Percentiles rank a stretch among this genome's conserved stretches.
Conservation (phyloP, 1,140 invertebrate species). For the Leptopilina clavipes region DNA sequence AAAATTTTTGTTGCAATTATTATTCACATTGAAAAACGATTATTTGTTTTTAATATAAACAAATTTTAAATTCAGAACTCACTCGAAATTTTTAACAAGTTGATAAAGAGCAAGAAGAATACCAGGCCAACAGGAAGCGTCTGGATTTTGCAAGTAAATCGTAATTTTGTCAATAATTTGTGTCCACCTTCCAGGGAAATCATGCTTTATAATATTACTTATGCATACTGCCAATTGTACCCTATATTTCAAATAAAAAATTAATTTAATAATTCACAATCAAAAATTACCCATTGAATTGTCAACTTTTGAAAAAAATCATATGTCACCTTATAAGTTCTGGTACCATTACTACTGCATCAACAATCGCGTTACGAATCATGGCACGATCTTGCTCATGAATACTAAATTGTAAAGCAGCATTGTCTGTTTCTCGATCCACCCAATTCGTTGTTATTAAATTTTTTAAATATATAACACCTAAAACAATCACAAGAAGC, state of each 20-base stretch:
- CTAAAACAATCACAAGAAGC: conserved; percentile 65
- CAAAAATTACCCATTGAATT: not conserved
- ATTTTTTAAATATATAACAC: conserved; percentile 98
- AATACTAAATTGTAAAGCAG: conserved; percentile 88
- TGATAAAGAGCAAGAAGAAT: conserved; percentile 94
- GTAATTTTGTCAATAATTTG: conserved; percentile 96
- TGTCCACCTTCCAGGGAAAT: conserved; percentile 97
- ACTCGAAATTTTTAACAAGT: conserved; percentile 97
- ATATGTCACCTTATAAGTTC: conserved; percentile 85
- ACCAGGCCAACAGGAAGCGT: conserved; percentile 92
- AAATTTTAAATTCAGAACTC: conserved; percentile 62
- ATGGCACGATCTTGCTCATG: conserved; percentile 97
- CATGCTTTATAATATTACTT: conserved; percentile 93
- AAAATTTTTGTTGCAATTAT: conserved; percentile 23
- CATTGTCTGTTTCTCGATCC: conserved; percentile 87
- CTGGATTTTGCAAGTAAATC: conserved; percentile 87
- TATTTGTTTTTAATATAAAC: not conserved
- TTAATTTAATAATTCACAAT: not conserved
- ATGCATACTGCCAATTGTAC: conserved; percentile 94
- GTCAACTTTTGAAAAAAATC: conserved; percentile 9
- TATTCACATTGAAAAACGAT: not conserved
- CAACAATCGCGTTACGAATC: conserved; percentile 94
- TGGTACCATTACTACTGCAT: conserved; percentile 94
- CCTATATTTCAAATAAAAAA: conserved; percentile 67
- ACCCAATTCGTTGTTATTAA: conserved; percentile 92